Base-by-base conservation (phyloP, 2,797 vertebrate genomes). In the Scarus forsteni region DNA sequence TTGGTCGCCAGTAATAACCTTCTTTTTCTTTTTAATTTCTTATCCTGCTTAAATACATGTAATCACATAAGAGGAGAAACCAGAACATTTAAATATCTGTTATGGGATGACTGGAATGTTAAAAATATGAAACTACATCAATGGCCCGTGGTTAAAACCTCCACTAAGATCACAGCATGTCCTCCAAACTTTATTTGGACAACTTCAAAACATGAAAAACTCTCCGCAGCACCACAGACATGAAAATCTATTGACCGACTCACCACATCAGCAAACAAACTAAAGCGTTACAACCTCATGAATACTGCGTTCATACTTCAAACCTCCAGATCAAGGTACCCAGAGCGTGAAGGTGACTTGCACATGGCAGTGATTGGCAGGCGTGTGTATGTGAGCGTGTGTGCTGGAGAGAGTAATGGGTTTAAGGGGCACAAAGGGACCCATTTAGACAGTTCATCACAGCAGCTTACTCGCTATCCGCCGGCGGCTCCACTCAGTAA, bases 291-390 rank as follows among this genome's bases (percentile, higher is more conserved):
- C 38, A 7, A 53, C 61, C 51, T 73, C 57, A 61, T 87, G 75
- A 90, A 89, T 79, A 59, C 73, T 59, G 55, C 63, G 60, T 88
- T 90, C 73, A 88, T 80, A 88, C 78, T 27, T 27, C 27, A 27
- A 27, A 57, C 48, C n/a, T 66, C 9, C 12, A 13, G 35, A 80
- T 85, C 60, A 42, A 6, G 54, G 60, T 38, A 18, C 68, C 58
- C 52, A 6, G 19, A 67, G 67, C 70, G 86, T 73, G 85, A 80
- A 84, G 70, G 75, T 72, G 71, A 84, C 72, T 81, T 71, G 70
- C 89, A 90, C 86, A 84, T 91, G 90, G 88, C 89, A 91, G 83
- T 90, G 90, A 92, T 88, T 92, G 91, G 87, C 81, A 67, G 52
- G 67, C 45, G 66, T 43, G 54, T 46, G 46, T 34, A 19, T 35